Evolutionary conservation across 2,888 invertebrate species (phyloP), one percentile per base, ranked within the genome.

Genomic region (Drosophila prostipennis): DNA sequence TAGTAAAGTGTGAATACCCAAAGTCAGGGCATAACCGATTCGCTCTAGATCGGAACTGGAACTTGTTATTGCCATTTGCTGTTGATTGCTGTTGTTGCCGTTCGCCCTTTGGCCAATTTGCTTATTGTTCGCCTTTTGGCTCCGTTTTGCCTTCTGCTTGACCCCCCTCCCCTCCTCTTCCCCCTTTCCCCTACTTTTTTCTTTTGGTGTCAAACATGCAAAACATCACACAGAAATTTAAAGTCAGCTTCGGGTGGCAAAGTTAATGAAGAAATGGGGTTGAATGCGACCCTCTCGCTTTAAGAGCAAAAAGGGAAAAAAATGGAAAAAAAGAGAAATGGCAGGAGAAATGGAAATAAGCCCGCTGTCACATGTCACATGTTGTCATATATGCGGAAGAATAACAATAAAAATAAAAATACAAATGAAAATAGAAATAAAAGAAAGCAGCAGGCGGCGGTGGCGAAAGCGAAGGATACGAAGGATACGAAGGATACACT

Each of bases 21-120:
- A 16, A 16, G 26, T 57, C 3, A 64, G 59, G n/a, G 59, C 39
- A 64, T 48, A 1, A 8, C 3, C 26, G 5, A 65, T 63, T 46
- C 52, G 45, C 8, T 40, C 19, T 43, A 11, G 11, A 45, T 32
- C 32, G 6, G 6, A 19, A 14, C 5, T 42, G 16, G 11, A 34
- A 39, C 42, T 42, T 29, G 19, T 16, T 42, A 49, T 63, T 34
- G 46, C 51, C 61, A 60, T 14, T 53, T 53, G 64, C 63, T 46
- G 64, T 19, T 64, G 64, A 45, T 49, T 61, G 65, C 49, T 70
- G 58, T 69, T 78, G 65, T 61, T 72, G 54, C 43, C 59, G 49
- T 64, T 70, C 51, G 70, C 71, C 72, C 78, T 80, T 76, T 80
- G 68, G 80, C 64, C 79, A 79, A 72, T 81, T 77, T 68, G 80